A percentile compares a stretch with the other conserved stretches of the same genome.
Conservation (phyloP, 92 coral and sea anemone genomes). For the Nematostella vectensis region DNA sequence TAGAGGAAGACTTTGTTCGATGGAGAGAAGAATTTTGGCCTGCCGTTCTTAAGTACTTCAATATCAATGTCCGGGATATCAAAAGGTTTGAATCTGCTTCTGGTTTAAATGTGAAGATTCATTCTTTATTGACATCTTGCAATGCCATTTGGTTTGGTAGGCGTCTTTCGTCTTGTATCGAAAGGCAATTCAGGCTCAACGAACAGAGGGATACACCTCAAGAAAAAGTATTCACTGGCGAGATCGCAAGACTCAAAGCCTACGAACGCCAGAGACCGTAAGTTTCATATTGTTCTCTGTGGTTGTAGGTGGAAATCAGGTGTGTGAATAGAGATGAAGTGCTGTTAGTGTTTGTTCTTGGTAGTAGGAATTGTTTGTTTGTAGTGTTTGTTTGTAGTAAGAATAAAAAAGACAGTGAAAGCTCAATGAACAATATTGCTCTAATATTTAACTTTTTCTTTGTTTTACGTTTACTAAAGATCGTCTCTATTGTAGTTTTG, state of each 20-base stretch:
- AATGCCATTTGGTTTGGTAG: constrained; percentile 8
- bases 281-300: constrained; percentile 22
- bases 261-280: constrained; percentile 77
- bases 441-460: too few species aligned
- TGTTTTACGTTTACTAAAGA: too few species aligned
- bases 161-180: constrained; percentile 78
- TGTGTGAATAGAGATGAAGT: not conserved
- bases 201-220: constrained; percentile 52
- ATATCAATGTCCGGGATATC: constrained; percentile 69
- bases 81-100: constrained; percentile 34
- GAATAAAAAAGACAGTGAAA: too few species aligned
- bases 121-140: not conserved
- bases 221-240: constrained; percentile 82
- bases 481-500: too few species aligned
- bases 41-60: constrained; percentile 63
- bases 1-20: constrained; percentile 95
- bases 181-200: constrained; percentile 76
- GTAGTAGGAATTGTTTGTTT: too few species aligned
- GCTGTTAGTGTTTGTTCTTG: not conserved
- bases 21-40: constrained; percentile 99
- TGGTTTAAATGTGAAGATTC: not conserved
- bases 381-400: too few species aligned
- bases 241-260: constrained; percentile 71
- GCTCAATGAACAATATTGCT: too few species aligned
- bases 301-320: not conserved